Percentiles rank a stretch among this genome's conserved stretches.
Evolutionary conservation across 2,797 vertebrate genomes (phyloP).

Genomic region (Acropternis orthonyx): DNA sequence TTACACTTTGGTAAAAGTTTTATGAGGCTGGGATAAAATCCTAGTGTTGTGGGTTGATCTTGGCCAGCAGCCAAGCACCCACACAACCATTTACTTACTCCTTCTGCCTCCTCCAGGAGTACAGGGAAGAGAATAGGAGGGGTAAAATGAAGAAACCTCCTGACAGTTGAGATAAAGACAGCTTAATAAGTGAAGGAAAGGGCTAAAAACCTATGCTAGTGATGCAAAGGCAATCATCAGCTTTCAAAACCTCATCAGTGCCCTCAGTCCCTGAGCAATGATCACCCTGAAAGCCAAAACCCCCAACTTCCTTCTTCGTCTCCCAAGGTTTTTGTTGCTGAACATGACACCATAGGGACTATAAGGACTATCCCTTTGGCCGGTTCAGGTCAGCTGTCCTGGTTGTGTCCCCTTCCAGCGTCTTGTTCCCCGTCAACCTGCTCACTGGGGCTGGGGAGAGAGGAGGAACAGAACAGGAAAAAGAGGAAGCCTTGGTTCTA

Average conservation of each 20-base stretch:
- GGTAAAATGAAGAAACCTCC: background rate
- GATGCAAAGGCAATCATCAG: background rate
- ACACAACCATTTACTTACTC: background rate
- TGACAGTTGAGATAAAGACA: background rate
- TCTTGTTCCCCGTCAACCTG: background rate
- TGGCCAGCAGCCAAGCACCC: background rate
- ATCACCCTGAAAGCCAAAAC: background rate
- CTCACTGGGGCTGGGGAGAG: rapidly evolving
- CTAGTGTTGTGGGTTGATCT: background rate
- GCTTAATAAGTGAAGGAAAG: background rate
- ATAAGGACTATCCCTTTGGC: background rate
- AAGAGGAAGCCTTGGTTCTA: background rate
- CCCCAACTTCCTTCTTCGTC: background rate
- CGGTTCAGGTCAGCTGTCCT: background rate
- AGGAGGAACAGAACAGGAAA: background rate
- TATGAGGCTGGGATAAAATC: background rate
- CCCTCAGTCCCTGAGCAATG: background rate
- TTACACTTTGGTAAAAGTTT: background rate
- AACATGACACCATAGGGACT: rapidly evolving
- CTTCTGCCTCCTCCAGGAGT: background rate
- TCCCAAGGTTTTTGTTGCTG: background rate
- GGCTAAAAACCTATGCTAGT: background rate
- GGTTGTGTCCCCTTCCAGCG: background rate
- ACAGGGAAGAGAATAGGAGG: background rate
- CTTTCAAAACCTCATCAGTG: background rate